Conservation (phyloP, 2,797 vertebrate genomes). For the Trematocara caparti region DNA sequence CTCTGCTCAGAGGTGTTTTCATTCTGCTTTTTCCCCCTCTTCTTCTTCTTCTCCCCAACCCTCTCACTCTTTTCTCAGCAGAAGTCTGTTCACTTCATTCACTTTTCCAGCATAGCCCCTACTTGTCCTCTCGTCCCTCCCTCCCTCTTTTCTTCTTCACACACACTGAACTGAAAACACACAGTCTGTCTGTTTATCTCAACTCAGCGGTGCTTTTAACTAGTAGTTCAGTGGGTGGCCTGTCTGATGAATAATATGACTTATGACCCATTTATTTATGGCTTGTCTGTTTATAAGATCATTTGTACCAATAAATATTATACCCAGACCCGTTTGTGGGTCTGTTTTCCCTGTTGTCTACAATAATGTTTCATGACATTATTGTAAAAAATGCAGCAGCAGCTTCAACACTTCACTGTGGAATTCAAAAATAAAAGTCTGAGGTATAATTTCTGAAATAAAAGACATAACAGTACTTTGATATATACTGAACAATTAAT, state of each 20-base stretch:
- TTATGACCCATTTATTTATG: background rate
- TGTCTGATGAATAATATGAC: slow-evolving; percentile 50
- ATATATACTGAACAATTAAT: background rate
- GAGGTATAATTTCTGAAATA: background rate
- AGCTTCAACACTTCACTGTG: background rate
- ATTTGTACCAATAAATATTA: background rate
- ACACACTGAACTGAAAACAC: slow-evolving; percentile 1
- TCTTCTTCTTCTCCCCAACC: background rate
- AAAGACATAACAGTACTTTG: background rate
- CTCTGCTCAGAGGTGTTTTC: slow-evolving; percentile 30
- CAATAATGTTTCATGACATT: background rate
- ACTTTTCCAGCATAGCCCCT: slow-evolving; percentile 48
- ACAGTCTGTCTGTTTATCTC: background rate
- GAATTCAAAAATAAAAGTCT: background rate
- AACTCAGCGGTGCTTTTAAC: slow-evolving; percentile 22
- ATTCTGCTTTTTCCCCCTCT: background rate
- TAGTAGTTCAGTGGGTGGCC: background rate
- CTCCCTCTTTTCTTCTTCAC: slow-evolving; percentile 11
- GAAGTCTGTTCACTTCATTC: slow-evolving; percentile 49
- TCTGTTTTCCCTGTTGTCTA: background rate
- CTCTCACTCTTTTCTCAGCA: slow-evolving; percentile 33
- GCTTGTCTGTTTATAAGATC: background rate
- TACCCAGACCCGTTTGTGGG: background rate
- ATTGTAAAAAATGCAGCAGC: background rate
- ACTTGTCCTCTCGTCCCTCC: slow-evolving; percentile 1